Evolutionary conservation across 2,888 invertebrate species (phyloP).

Genomic region (Andrena fulva): DNA sequence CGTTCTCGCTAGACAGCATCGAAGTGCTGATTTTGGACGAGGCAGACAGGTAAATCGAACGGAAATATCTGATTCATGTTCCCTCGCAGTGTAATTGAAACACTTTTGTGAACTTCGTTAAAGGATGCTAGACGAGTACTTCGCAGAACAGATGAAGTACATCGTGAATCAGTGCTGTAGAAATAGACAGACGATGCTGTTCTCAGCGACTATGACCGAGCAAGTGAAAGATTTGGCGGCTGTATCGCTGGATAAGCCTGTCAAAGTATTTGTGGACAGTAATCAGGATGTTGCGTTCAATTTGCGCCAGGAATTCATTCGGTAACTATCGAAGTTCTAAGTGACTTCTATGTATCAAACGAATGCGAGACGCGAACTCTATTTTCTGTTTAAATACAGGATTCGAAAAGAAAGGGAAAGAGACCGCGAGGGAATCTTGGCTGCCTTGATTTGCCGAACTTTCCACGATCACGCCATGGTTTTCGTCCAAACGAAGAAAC

Average conservation of each 20-base stretch:
- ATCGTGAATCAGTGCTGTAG: conserved; percentile 96
- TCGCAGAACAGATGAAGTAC: conserved; percentile 99
- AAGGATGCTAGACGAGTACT: conserved; percentile 99
- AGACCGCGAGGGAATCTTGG: conserved; percentile 95
- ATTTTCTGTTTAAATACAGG: conserved; percentile 82
- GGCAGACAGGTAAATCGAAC: conserved; percentile 87
- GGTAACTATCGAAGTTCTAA: conserved; percentile 82
- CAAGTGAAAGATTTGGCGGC: conserved; percentile 97
- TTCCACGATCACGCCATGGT: conserved; percentile 97
- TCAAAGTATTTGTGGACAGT: conserved; percentile 97
- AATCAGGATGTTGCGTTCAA: conserved; percentile 98
- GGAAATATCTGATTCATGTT: conserved; percentile 1
- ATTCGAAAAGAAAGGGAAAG: conserved; percentile 95
- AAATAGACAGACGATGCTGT: conserved; percentile 97
- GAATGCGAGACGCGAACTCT: neutral
- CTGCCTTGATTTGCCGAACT: conserved; percentile 93
- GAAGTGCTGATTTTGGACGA: conserved; percentile 94
- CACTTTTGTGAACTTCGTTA: conserved; percentile 47
- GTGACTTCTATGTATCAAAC: conserved; percentile 9
- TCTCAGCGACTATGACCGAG: conserved; percentile 99
- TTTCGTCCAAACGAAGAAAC: conserved; percentile 98
- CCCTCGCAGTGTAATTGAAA: neutral
- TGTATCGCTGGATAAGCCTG: conserved; percentile 96
- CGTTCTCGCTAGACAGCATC: conserved; percentile 94
- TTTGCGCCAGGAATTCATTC: conserved; percentile 97